Evolutionary conservation across 2,113 vertebrate species (phyloP).

Genomic region (Falcunculus frontatus): DNA sequence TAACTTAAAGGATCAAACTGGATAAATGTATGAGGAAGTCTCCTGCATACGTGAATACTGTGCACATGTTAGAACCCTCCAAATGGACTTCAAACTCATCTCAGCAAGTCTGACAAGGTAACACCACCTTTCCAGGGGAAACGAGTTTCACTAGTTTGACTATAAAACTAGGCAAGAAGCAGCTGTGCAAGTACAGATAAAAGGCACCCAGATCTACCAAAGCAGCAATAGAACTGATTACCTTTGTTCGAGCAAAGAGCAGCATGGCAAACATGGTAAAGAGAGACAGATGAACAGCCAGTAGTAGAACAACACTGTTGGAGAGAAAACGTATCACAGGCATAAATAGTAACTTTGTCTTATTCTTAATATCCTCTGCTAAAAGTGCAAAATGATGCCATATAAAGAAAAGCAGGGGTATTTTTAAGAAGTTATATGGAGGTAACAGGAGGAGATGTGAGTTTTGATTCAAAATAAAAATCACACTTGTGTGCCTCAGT

Average conservation of each 20-base stretch:
- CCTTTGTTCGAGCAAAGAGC: constrained; percentile 87
- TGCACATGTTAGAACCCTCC: not conserved
- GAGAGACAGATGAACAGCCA: constrained; percentile 86
- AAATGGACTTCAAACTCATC: not conserved
- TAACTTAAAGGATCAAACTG: not conserved
- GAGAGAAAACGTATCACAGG: not conserved
- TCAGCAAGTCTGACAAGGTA: not conserved
- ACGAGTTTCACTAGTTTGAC: not conserved
- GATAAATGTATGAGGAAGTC: not conserved
- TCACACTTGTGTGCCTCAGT: not conserved
- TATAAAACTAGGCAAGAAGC: not conserved
- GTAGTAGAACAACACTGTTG: constrained; percentile 85
- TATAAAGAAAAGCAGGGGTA: not conserved
- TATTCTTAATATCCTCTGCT: not conserved
- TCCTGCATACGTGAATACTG: not conserved
- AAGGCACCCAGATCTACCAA: not conserved
- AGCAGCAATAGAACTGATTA: constrained; percentile 23
- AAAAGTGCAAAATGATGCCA: not conserved
- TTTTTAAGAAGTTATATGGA: not conserved
- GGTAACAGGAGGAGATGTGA: not conserved
- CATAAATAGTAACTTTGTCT: not conserved
- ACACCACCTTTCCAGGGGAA: not conserved
- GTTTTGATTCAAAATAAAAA: not conserved
- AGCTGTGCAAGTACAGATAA: not conserved
- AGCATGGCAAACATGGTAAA: constrained; percentile 96